These are phyloP conservation scores for Osmerus mordax DNA, from an alignment of 2,113 vertebrate genomes.

Conservation along the genomic window DNA sequence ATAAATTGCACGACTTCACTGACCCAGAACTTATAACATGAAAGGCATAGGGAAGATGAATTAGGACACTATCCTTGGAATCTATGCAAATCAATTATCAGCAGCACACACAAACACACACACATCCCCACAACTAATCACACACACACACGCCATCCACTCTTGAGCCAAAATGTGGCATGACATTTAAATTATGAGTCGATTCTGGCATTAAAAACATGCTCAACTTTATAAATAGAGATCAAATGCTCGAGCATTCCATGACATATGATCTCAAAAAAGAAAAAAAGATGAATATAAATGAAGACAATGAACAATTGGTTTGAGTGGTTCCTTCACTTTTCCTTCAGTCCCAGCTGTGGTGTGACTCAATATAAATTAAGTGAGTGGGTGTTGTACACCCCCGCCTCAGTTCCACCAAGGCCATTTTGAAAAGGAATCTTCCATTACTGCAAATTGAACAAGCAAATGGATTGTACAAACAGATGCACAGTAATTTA, in stretches of 20 bases:
- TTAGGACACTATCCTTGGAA: slow-evolving; percentile 39
- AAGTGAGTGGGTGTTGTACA: too few relatives aligned
- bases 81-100: slow-evolving; percentile 60
- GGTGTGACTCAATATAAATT: too few relatives aligned
- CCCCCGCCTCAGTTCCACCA: too few relatives aligned
- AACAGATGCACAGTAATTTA: neutral
- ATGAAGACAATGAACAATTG: too few relatives aligned
- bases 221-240: slow-evolving; percentile 20
- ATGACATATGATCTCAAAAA: neutral
- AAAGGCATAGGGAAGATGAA: slow-evolving; percentile 17
- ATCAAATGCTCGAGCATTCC: slow-evolving; percentile 15
- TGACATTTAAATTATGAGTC: slow-evolving; percentile 49
- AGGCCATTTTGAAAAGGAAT: neutral
- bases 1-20: slow-evolving; percentile 60
- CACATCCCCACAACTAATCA: neutral
- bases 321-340: too few relatives aligned
- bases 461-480: too few relatives aligned
- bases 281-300: too few relatives aligned
- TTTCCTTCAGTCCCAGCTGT: too few relatives aligned
- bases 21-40: slow-evolving; percentile 50
- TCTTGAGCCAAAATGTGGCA: slow-evolving; percentile 20
- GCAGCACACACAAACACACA: slow-evolving; percentile 8
- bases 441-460: neutral
- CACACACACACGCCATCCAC: neutral
- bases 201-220: slow-evolving; percentile 31